Conservation (phyloP, 2,888 invertebrate genomes). For the Cancer borealis region DNA sequence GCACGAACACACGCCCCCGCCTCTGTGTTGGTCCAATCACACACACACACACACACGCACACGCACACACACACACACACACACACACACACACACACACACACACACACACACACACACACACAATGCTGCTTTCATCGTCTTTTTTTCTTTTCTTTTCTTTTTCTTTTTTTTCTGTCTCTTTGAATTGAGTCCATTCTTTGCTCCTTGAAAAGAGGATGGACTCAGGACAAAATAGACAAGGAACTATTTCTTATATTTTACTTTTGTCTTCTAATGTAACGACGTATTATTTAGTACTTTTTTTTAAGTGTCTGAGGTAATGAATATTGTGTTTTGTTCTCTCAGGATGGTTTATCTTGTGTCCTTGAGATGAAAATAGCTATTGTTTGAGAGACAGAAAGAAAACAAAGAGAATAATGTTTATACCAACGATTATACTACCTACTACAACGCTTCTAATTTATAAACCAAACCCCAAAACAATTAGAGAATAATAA, state of each 20-base stretch:
- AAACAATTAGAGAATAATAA: background rate
- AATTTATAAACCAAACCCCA: too few species aligned
- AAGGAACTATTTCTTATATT: background rate
- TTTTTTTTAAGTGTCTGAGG: background rate
- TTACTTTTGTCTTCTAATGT: background rate
- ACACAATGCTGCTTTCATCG: background rate
- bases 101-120: constrained; percentile 11
- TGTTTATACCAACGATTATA: too few species aligned
- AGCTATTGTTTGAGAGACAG: background rate
- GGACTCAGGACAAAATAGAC: background rate
- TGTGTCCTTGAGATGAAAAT: background rate
- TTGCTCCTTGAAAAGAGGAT: background rate
- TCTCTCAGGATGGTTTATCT: background rate
- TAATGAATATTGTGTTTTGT: background rate
- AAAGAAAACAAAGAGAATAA: background rate
- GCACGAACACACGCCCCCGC: background rate
- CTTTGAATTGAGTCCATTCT: constrained; percentile 27
- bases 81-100: background rate
- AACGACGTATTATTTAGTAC: background rate
- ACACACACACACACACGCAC: background rate
- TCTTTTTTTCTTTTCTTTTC: background rate
- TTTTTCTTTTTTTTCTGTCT: background rate
- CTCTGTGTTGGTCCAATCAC: background rate
- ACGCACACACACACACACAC: background rate
- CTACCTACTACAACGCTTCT: too few species aligned